A percentile compares a stretch with the other conserved stretches of the same genome.
phyloP scores from a whole-genome alignment of 2,888 invertebrate genomes.

The Drosophila quinaria region DNA sequence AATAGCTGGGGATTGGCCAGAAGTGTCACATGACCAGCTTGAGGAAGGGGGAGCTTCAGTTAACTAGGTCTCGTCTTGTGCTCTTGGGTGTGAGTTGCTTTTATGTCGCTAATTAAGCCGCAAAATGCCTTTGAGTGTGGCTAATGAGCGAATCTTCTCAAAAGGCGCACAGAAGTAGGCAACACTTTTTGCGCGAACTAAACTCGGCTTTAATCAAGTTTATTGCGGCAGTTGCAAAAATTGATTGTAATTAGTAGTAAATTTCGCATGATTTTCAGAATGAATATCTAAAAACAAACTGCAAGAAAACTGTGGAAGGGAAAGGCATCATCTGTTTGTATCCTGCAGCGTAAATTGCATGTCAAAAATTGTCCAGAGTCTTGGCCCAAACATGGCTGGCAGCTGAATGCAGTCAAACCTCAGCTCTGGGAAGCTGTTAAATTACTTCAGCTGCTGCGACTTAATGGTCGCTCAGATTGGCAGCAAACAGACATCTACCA shows the following conservation, averaged over 20 bases:
- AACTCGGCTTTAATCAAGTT: slow-evolving; percentile 36
- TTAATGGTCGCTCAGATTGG: slow-evolving; percentile 73
- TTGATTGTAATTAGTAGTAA: slow-evolving; percentile 63
- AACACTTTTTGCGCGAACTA: slow-evolving; percentile 35
- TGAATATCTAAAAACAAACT: not conserved
- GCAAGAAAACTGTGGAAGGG: not conserved
- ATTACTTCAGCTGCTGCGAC: slow-evolving; percentile 67
- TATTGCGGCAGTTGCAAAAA: slow-evolving; percentile 27
- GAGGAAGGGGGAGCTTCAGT: slow-evolving; percentile 17
- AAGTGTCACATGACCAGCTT: slow-evolving; percentile 72
- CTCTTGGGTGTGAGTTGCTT: slow-evolving; percentile 24
- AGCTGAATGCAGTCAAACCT: slow-evolving; percentile 28
- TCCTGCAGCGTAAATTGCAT: slow-evolving; percentile 61
- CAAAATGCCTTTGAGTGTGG: slow-evolving; percentile 28
- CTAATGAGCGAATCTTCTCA: slow-evolving; percentile 52
- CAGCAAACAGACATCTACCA: slow-evolving; percentile 69
- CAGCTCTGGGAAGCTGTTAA: slow-evolving; percentile 47
- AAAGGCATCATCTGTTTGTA: slow-evolving; percentile 26
- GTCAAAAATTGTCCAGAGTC: slow-evolving; percentile 60
- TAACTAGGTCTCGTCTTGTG: slow-evolving; percentile 34
- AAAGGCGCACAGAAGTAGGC: slow-evolving; percentile 35
- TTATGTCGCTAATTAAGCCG: slow-evolving; percentile 73
- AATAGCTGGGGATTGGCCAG: slow-evolving; percentile 40
- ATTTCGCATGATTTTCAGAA: slow-evolving; percentile 20
- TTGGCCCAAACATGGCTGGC: slow-evolving; percentile 3